Evolutionary conservation across 2,797 vertebrate genomes (phyloP).

Genomic region (Falco novaeseelandiae): DNA sequence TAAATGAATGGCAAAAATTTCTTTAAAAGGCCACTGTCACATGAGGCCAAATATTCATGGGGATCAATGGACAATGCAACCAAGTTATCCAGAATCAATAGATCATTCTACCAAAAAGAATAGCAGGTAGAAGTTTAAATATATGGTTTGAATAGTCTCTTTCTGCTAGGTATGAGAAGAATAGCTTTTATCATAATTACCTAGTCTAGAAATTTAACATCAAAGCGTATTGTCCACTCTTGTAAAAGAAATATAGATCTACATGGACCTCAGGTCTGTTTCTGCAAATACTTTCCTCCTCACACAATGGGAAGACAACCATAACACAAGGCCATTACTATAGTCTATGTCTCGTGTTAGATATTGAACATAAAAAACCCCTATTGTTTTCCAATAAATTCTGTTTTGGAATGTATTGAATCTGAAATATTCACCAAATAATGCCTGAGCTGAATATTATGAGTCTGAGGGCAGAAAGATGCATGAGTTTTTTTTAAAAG

Average conservation of each 20-base stretch:
- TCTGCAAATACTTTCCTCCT: background rate
- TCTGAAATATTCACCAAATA: background rate
- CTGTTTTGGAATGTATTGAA: background rate
- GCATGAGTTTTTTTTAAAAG: background rate
- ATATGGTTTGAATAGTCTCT: background rate
- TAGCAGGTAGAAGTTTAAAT: background rate
- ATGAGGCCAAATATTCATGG: background rate
- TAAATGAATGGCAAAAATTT: background rate
- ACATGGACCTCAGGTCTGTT: background rate
- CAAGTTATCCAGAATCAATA: background rate
- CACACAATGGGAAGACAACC: accelerated
- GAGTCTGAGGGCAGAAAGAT: background rate
- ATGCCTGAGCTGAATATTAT: background rate
- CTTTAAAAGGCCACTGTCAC: background rate
- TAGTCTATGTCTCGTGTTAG: background rate
- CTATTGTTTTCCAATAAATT: background rate
- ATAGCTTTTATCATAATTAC: background rate
- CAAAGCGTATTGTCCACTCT: background rate
- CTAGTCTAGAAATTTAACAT: background rate
- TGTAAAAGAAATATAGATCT: background rate
- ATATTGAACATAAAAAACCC: background rate
- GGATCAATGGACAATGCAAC: background rate
- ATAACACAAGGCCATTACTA: background rate
- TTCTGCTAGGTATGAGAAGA: background rate
- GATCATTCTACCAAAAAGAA: background rate